These are phyloP conservation scores for Xiphophorus birchmanni DNA, from an alignment of 2,797 vertebrate species.

Conservation along the genomic window DNA sequence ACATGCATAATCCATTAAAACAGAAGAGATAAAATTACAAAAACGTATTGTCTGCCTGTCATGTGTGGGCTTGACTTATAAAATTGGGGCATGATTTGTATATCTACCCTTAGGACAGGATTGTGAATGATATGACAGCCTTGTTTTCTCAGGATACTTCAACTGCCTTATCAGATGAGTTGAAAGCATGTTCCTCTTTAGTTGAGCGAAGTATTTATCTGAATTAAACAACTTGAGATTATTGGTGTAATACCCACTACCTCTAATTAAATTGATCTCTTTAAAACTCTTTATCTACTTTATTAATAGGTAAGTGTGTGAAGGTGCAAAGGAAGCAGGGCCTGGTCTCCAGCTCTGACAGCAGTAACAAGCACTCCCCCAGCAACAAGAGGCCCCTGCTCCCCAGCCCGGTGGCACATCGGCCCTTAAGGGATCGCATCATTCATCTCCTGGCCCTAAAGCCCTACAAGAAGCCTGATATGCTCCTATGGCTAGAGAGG, in stretches of 20 bases:
- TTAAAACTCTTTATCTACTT: conserved; percentile 37
- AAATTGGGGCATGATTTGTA: conserved; percentile 60
- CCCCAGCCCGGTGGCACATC: conserved; percentile 70
- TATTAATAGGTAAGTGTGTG: conserved; percentile 78
- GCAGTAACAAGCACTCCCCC: conserved; percentile 76
- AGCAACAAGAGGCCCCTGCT: conserved; percentile 78
- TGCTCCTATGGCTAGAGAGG: conserved; percentile 81
- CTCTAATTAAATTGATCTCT: not conserved
- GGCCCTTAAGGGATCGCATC: conserved; percentile 79
- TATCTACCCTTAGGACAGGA: conserved; percentile 61
- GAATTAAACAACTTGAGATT: conserved; percentile 29
- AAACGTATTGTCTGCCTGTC: conserved; percentile 11
- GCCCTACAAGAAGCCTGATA: conserved; percentile 81
- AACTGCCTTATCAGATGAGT: conserved; percentile 52
- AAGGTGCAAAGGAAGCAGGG: conserved; percentile 78
- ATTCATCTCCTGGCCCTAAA: conserved; percentile 82
- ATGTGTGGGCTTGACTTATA: conserved; percentile 38
- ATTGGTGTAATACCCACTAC: conserved; percentile 24
- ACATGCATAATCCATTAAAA: conserved; percentile 29
- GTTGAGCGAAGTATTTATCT: conserved; percentile 23
- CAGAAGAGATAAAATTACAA: conserved; percentile 22
- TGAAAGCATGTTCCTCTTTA: conserved; percentile 38
- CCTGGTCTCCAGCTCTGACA: conserved; percentile 61
- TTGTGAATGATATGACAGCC: conserved; percentile 40
- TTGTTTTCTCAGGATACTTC: conserved; percentile 53